Percentiles rank a stretch among this genome's conserved stretches.
These are phyloP conservation scores for Monoplex corrugatus DNA, from an alignment of 2,888 invertebrate genomes.

Conservation along the genomic window DNA sequence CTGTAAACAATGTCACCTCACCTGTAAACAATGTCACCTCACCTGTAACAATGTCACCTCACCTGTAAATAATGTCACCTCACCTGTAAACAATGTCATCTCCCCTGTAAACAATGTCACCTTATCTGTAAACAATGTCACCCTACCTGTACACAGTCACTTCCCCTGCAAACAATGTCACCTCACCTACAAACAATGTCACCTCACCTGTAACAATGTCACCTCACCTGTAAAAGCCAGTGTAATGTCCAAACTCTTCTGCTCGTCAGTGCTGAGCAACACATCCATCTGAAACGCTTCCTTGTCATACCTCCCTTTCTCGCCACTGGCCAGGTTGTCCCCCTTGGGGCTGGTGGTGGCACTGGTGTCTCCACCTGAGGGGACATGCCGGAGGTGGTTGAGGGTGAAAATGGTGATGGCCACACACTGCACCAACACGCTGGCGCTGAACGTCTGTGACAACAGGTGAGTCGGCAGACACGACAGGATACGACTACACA, in stretches of 20 bases:
- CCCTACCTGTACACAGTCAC: too few relatives aligned
- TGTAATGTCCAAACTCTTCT: constrained; percentile 84
- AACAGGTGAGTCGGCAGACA: constrained; percentile 89
- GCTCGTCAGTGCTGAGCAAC: constrained; percentile 85
- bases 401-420: constrained; percentile 89
- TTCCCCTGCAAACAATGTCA: too few relatives aligned
- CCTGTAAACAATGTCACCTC: too few relatives aligned
- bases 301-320: not conserved
- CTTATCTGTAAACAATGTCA: too few relatives aligned
- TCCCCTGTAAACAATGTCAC: not conserved
- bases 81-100: not conserved
- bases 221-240: constrained; percentile 86
- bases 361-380: constrained; percentile 50
- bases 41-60: not conserved
- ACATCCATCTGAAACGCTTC: constrained; percentile 16
- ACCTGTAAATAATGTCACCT: not conserved
- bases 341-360: constrained; percentile 33
- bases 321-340: not conserved
- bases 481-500: constrained; percentile 87
- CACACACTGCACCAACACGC: constrained; percentile 90
- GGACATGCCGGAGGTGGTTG: constrained; percentile 69
- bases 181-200: constrained; percentile 35
- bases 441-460: constrained; percentile 89
- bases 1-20: not conserved
- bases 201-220: not conserved